Evolutionary conservation across 2,113 vertebrate species (phyloP).

Genomic region (Scatophagus argus): DNA sequence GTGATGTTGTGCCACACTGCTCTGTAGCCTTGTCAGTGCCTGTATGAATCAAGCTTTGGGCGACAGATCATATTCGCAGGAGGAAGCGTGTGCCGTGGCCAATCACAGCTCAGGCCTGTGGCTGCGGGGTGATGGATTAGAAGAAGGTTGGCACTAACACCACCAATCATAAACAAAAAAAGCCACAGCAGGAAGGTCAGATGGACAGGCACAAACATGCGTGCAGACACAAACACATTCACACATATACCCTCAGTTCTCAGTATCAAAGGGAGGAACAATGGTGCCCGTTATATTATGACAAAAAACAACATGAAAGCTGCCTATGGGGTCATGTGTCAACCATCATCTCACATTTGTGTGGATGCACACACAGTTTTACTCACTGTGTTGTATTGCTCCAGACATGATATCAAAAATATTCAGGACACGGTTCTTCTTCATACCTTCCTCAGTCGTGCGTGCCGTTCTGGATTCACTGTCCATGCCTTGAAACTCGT

Average conservation of each 20-base stretch:
- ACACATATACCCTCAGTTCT: conserved; percentile 20
- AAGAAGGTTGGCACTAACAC: conserved; percentile 53
- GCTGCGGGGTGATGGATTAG: conserved; percentile 70
- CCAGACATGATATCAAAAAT: conserved; percentile 8
- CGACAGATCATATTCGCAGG: conserved; percentile 58
- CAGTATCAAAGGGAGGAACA: conserved; percentile 18
- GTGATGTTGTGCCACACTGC: conserved; percentile 47
- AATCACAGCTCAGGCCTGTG: conserved; percentile 70
- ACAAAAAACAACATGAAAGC: conserved; percentile 19
- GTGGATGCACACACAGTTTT: neutral
- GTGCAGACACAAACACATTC: conserved; percentile 1
- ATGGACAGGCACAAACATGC: conserved; percentile 32
- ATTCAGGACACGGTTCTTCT: neutral
- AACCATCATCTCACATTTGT: conserved; percentile 17
- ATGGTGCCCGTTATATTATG: neutral
- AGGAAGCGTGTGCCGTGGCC: conserved; percentile 58
- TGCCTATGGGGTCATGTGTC: conserved; percentile 31
- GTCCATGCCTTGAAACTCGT: conserved; percentile 99
- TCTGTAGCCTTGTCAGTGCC: conserved; percentile 63
- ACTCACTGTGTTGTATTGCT: conserved; percentile 5
- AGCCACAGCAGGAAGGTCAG: conserved; percentile 53
- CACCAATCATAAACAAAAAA: conserved; percentile 61
- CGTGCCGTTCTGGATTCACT: conserved; percentile 94
- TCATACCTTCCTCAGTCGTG: conserved; percentile 94
- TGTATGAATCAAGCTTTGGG: conserved; percentile 62